A percentile compares a stretch with the other conserved stretches of the same genome.
These are phyloP conservation scores for Peromyscus maniculatus DNA, from an alignment of 2,113 vertebrate genomes.

Conservation along the genomic window DNA sequence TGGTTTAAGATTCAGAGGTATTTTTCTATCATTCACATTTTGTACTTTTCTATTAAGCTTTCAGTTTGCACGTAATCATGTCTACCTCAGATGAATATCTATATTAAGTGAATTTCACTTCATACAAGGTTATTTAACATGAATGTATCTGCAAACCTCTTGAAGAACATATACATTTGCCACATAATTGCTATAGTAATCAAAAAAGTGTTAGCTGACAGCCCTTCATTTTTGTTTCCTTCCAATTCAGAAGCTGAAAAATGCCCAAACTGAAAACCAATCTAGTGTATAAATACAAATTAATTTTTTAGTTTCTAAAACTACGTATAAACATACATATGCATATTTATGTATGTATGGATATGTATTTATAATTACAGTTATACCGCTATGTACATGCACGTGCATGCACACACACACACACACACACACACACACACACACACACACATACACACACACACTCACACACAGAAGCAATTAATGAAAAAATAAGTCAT, in stretches of 20 bases:
- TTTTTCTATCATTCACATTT: background rate
- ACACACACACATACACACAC: background rate
- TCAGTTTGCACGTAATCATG: conserved; percentile 5
- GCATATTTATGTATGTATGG: background rate
- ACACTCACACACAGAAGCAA: background rate
- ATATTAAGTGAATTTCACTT: background rate
- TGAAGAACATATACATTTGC: conserved; percentile 68
- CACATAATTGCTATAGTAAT: conserved; percentile 54
- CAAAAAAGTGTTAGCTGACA: conserved; percentile 56
- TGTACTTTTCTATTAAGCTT: background rate
- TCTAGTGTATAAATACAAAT: conserved; percentile 52
- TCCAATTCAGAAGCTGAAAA: conserved; percentile 35
- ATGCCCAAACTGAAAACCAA: conserved; percentile 30
- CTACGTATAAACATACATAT: too few species aligned
- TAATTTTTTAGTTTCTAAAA: conserved; percentile 23
- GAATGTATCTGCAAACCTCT: conserved; percentile 45
- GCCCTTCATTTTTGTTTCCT: conserved; percentile 61
- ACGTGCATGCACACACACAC: too few species aligned
- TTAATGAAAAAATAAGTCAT: background rate
- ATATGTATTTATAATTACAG: background rate
- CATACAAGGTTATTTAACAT: conserved; percentile 49
- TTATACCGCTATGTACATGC: too few species aligned
- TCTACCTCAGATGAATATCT: background rate
- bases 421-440: background rate
- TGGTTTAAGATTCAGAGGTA: background rate